These are phyloP conservation scores for Noctuana brunneofusca DNA, from an alignment of 2,888 invertebrate genomes.

Conservation along the genomic window DNA sequence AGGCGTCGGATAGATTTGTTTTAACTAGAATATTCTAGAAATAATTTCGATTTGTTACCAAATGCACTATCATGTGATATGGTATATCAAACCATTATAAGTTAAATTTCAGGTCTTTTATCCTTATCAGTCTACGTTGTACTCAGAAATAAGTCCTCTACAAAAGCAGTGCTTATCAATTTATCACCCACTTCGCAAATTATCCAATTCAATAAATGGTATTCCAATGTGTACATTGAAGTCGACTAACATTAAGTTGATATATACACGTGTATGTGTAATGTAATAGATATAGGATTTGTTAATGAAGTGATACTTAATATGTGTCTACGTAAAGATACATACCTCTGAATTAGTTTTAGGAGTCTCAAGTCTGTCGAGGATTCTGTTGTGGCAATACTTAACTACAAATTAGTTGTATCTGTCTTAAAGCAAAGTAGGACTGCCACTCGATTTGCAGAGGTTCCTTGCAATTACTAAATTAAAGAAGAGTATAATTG, in stretches of 20 bases:
- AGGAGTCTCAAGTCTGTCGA: too few relatives aligned
- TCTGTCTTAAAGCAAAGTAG: too few relatives aligned
- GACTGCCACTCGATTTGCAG: too few relatives aligned
- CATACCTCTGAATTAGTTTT: too few relatives aligned
- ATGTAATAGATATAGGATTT: background rate
- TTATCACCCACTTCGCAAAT: conserved; percentile 8
- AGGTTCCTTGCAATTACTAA: too few relatives aligned
- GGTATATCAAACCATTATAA: background rate
- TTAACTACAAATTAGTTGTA: too few relatives aligned
- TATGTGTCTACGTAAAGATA: too few relatives aligned
- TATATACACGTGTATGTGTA: background rate
- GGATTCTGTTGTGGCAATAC: too few relatives aligned
- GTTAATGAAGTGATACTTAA: too few relatives aligned
- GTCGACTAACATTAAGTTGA: background rate
- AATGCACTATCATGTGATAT: background rate
- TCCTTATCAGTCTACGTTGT: conserved; percentile 6
- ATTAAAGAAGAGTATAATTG: too few relatives aligned
- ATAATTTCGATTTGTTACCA: background rate
- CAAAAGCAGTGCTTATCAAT: conserved; percentile 1
- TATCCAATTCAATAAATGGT: conserved; percentile 8
- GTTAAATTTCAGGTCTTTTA: background rate
- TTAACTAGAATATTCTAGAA: background rate
- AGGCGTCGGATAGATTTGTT: too few relatives aligned
- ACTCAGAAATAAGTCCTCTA: background rate
- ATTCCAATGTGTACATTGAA: conserved; percentile 9